These are phyloP conservation scores for Amblyornis subalaris DNA, from an alignment of 2,113 vertebrate species.

Conservation along the genomic window DNA sequence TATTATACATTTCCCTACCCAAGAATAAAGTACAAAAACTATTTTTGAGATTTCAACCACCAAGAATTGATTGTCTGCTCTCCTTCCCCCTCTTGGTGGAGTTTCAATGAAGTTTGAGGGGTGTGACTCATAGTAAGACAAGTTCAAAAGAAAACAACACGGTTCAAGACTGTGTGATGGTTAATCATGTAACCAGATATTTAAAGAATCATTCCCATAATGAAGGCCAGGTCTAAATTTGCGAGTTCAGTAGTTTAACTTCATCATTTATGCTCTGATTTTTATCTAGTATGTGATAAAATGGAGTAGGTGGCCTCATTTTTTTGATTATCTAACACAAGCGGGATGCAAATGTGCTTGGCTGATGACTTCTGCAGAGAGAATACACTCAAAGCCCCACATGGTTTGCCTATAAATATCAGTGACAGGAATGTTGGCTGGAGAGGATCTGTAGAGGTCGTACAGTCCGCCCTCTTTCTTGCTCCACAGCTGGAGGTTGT, in stretches of 20 bases:
- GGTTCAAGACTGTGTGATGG: fast-evolving
- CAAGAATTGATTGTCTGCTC: background rate
- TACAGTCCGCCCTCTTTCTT: background rate
- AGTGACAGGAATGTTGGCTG: background rate
- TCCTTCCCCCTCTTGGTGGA: background rate
- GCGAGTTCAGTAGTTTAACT: background rate
- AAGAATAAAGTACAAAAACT: background rate
- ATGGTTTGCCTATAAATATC: slow-evolving; percentile 2
- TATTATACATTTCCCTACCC: background rate
- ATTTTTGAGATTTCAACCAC: background rate
- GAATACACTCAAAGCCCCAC: background rate
- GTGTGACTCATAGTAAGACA: background rate
- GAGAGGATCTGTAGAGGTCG: background rate
- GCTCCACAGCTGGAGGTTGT: background rate
- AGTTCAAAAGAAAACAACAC: background rate
- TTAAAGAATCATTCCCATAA: background rate
- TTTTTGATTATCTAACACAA: background rate
- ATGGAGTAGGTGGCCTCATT: background rate
- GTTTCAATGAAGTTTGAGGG: background rate
- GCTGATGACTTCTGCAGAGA: background rate
- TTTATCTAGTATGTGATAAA: background rate
- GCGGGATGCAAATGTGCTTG: background rate
- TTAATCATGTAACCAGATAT: background rate
- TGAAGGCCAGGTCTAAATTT: background rate
- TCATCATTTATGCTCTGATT: background rate